Base-by-base conservation (phyloP, 2,797 vertebrate genomes). In the Benthosema pterotum region DNA sequence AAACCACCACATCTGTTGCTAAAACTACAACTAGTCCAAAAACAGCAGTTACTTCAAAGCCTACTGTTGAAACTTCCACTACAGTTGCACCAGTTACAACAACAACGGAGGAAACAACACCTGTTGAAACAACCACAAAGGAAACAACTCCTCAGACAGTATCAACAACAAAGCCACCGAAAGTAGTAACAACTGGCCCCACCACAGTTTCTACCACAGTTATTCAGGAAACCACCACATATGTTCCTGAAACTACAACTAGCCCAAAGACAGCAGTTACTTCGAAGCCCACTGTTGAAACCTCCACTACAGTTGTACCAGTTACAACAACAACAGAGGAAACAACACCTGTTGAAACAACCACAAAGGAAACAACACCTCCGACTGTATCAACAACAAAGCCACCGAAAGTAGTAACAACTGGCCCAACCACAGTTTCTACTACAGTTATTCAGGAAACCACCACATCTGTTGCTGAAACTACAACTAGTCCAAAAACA, bases 81-180 rank as follows among this genome's bases (percentile, higher is more conserved):
- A 57, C 47, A n/a, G n/a, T n/a, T n/a, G n/a, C n/a, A n/a, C n/a
- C 1, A 25, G 25, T 25, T 32, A 13, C 58, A 32, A 2, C 3
- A 18, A 16, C 58, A 58, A 46, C 56, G 14, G 14, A 47, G 12
- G 17, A 4, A 19, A 46, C 60, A 14, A 22, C 50, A 18, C 11
- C 42, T 0, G 19, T 43, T 25, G 50, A n/a, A 19, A 54, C 9
- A 5, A 48, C 57, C 8, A 42, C 58, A 57, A 51, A 22, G 1
- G 12, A 2, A 42, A 18, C 32, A 8, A 74, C 61, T 25, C n/a
- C 71, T 43, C 43, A 50, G 45, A 55, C 25, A 22, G 9, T 3
- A 7, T 62, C 58, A 19, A 57, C 57, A 57, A 61, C 70, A 45
- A 48, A n/a, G 16, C 61, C 52, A 45, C 25, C 65, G 8, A 56